Conservation (phyloP, 2,797 vertebrate genomes). For the Melanotaenia pygmaea region DNA sequence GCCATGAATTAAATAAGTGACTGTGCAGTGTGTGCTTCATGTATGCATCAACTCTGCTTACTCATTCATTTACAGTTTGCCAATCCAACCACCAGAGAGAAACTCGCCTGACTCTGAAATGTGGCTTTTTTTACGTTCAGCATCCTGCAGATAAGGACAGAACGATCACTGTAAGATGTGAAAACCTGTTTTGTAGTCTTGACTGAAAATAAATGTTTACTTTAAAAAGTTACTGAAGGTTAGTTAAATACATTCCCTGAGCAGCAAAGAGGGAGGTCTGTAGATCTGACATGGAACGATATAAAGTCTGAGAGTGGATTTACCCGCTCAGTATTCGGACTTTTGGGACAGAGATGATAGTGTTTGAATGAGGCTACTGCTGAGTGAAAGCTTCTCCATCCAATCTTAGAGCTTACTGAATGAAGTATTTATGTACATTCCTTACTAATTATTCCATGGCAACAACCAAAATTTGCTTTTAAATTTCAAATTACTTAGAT, state of each 20-base stretch:
- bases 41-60: conserved; percentile 36
- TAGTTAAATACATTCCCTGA: conserved; percentile 73
- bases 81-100: conserved; percentile 37
- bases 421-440: conserved; percentile 27
- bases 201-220: conserved; percentile 77
- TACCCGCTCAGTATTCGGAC: conserved; percentile 41
- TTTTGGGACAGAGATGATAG: conserved; percentile 58
- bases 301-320: conserved; percentile 45
- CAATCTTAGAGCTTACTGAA: conserved; percentile 8
- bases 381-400: conserved; percentile 51
- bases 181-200: conserved; percentile 53
- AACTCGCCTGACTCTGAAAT: conserved; percentile 39
- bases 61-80: conserved; percentile 28
- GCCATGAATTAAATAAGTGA: conserved; percentile 1
- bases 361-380: conserved; percentile 55
- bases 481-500: conserved; percentile 8
- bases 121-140: conserved; percentile 52
- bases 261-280: conserved; percentile 62
- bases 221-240: conserved; percentile 72
- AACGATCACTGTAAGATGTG: conserved; percentile 59
- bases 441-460: conserved; percentile 19
- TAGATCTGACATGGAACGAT: conserved; percentile 47
- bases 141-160: conserved; percentile 70
- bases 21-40: conserved; percentile 23
- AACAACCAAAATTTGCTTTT: conserved; percentile 10